Base-by-base conservation (phyloP, 2,888 invertebrate genomes). In the Athalia rosae region DNA sequence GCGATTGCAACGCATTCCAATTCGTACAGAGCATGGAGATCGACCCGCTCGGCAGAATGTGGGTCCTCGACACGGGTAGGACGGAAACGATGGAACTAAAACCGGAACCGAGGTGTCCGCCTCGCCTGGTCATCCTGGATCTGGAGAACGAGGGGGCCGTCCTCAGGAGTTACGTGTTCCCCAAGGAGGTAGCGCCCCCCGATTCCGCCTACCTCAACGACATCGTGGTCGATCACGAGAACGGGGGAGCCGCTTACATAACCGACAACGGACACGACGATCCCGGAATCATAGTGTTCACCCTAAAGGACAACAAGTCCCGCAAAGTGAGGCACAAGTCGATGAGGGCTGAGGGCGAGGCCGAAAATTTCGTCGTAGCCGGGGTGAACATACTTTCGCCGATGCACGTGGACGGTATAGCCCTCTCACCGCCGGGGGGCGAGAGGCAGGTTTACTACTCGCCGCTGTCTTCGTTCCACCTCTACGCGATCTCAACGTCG, bases 11-110 rank as follows among this genome's bases (percentile, higher is more conserved):
- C 13, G 92, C 94, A 0, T 90, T 96, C 79, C 95, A 95, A 87
- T 94, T 94, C 85, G 95, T 95, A 43, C 95, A 95, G 87, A 94
- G 94, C 82, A 91, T 95, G 81, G 95, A 95, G 86, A 93, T 95
- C 66, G 95, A 95, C 87, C 92, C 92, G 3, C 92, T 92, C 79
- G 95, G 95, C 4, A 89, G 93, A 9, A 92, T 95, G 92, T 90
- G 94, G 92, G 92, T 93, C 50, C 91, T 94, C 69, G 95, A 95
- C 81, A 93, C 93, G 71, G 95, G 95, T 0, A 91, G 94, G 78
- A 91, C 93, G 0, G 92, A 92, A 8, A 94, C 94, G 1, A 90
- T 94, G 80, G 92, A 92, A 0, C 90, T 89, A 77, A 84, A 80
- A n/a, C 92, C 92, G 0, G 89, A 11, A 91, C 64, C 90, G 4